Evolutionary conservation across 2,797 vertebrate species (phyloP), one percentile per base, ranked within the genome.

Genomic region (Champsocephalus esox): DNA sequence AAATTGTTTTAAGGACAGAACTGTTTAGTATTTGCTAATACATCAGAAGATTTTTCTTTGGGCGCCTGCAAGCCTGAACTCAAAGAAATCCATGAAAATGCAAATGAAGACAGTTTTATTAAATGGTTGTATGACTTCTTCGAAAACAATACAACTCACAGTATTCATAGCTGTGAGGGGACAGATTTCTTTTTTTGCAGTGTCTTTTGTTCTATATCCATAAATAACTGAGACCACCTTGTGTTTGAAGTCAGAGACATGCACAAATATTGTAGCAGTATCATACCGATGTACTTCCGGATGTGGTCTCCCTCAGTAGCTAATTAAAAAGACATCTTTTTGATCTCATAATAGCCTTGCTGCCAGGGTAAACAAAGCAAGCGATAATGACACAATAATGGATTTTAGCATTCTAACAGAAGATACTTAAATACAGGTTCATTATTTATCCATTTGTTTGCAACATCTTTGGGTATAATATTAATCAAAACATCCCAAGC

Each of bases 281-380:
- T 80, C 75, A 78, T 86, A 84, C 77, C 81, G 76, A 83, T 74
- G 72, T 83, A 89, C 87, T 86, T 90, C 82, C 66, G 70, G 81
- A 85, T 83, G 82, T 87, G 81, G 77, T 79, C 84, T 93, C 90
- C 89, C 90, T 84, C 77, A 85, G 90, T 84, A 91, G 85, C 89
- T 92, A 92, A 93, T 93, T 93, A 92, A 90, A 82, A 89, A 91
- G 75, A 85, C 80, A 83, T 88, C 60, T 87, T 91, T 94, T 92
- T 92, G 91, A 94, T 94, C 90, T 92, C 65, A 81, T 90, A 88
- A 92, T 90, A 92, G 86, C 83, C 45, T 60, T 89, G 89, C 88
- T 93, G 85, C 85, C 87, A 81, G 88, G 77, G 78, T 88, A 89
- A 92, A 90, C 86, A 92, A 90, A 91, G 78, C 80, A 78, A 84